phyloP scores from a whole-genome alignment of 2,113 vertebrate species.

The Catharus bicknelli region DNA sequence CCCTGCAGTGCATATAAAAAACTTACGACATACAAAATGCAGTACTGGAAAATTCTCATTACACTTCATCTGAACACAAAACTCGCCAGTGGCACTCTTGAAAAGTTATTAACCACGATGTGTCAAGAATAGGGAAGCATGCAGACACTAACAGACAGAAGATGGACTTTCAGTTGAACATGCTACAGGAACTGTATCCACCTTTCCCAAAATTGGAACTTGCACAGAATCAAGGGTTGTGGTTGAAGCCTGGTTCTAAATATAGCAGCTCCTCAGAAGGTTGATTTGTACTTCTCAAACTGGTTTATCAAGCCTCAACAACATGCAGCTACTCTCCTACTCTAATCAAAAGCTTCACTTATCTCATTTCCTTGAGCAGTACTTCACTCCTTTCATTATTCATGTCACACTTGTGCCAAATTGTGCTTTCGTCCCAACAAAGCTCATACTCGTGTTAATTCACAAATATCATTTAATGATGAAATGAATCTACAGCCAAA shows the following conservation, averaged over 20 bases:
- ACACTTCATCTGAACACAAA: neutral
- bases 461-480: conserved; percentile 24
- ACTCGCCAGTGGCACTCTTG: neutral
- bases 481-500: neutral
- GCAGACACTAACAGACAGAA: neutral
- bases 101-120: neutral
- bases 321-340: neutral
- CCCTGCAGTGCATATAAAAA: neutral
- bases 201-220: neutral
- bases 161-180: neutral
- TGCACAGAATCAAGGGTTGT: neutral
- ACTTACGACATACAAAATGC: neutral
- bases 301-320: conserved; percentile 38
- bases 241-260: neutral
- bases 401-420: neutral
- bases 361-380: conserved; percentile 47
- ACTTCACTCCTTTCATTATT: conserved; percentile 18
- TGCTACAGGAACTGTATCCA: neutral
- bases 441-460: neutral
- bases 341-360: conserved; percentile 38
- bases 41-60: neutral
- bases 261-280: conserved; percentile 18
- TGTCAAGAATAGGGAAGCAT: neutral
- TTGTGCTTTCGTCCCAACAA: neutral
- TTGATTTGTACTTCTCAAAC: conserved; percentile 19